These are phyloP conservation scores for Petromus typicus DNA, from an alignment of 2,113 vertebrate genomes.

Conservation along the genomic window DNA sequence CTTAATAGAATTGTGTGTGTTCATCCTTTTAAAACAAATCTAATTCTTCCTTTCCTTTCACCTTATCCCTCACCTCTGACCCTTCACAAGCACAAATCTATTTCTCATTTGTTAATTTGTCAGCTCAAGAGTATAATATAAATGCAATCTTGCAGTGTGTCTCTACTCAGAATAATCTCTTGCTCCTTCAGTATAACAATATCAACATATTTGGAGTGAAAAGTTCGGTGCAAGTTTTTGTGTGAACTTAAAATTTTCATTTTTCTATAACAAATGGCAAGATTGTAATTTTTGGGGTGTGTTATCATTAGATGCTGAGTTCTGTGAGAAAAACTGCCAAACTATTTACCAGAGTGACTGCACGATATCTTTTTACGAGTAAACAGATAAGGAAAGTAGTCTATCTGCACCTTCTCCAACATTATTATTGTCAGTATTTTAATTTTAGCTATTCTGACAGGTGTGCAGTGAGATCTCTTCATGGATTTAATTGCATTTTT, in stretches of 20 bases:
- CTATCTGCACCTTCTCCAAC: neutral
- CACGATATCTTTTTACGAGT: neutral
- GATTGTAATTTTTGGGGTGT: neutral
- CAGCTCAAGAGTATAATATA: neutral
- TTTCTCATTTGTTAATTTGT: neutral
- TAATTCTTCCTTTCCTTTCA: neutral
- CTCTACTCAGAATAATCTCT: neutral
- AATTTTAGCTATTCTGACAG: neutral
- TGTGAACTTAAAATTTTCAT: neutral
- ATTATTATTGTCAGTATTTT: neutral
- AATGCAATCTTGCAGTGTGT: neutral
- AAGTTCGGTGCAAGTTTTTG: neutral
- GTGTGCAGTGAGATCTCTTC: neutral
- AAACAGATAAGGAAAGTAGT: neutral
- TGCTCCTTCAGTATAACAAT: neutral
- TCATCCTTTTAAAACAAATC: neutral
- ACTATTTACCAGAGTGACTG: neutral
- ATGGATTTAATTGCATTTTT: slow-evolving; percentile 27
- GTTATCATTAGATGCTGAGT: neutral
- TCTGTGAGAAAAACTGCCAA: neutral
- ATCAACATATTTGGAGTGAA: neutral
- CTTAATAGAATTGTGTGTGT: neutral
- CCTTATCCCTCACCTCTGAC: neutral
- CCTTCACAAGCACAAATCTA: neutral
- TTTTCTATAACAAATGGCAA: neutral